phyloP scores from a whole-genome alignment of 2,113 vertebrate species.

The Caracal caracal region DNA sequence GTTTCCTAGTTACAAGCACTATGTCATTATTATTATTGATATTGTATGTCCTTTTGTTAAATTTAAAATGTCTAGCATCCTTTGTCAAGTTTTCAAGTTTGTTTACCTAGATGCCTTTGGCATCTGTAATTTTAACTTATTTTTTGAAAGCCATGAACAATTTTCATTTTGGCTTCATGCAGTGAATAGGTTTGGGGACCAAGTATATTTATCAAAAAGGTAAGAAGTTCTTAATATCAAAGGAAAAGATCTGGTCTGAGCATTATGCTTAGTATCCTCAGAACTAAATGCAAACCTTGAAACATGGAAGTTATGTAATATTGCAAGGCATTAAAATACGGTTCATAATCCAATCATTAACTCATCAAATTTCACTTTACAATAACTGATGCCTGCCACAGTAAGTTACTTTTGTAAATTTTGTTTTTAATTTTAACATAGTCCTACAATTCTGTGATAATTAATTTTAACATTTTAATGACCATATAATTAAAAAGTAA shows the following conservation, averaged over 20 bases:
- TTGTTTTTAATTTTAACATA: not conserved
- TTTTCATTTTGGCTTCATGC: not conserved
- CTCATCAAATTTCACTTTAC: not conserved
- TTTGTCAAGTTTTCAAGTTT: not conserved
- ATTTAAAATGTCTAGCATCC: not conserved
- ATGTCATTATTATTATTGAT: not conserved
- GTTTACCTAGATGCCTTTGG: not conserved
- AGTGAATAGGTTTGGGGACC: not conserved
- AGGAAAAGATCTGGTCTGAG: not conserved
- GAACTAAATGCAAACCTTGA: not conserved
- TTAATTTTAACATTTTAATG: not conserved
- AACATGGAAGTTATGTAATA: not conserved
- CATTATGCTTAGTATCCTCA: not conserved
- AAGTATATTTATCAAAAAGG: not conserved
- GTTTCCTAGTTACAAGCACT: not conserved
- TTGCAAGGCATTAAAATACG: not conserved
- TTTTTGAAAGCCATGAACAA: not conserved
- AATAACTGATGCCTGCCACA: not conserved
- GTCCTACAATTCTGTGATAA: not conserved
- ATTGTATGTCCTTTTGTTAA: not conserved
- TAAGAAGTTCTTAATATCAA: not conserved
- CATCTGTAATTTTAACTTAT: not conserved
- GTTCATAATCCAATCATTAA: not conserved
- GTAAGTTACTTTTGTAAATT: not conserved
- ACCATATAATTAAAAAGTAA: not conserved